phyloP scores from a whole-genome alignment of 1,140 invertebrate genomes.

The Zeugodacus cucurbitae region DNA sequence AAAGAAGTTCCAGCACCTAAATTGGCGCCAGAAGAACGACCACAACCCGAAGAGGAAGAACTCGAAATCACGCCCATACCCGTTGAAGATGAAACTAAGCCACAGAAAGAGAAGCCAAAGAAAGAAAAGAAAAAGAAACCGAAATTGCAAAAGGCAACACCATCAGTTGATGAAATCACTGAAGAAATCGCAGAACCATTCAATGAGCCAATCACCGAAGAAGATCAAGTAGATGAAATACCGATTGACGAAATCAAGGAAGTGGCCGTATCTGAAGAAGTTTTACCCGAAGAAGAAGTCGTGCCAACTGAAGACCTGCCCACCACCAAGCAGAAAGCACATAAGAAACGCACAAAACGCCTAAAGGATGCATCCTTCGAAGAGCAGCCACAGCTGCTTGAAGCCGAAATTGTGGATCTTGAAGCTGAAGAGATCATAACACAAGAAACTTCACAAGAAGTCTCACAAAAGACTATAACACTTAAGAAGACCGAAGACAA shows the following conservation, averaged over 20 bases:
- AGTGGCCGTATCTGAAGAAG: conserved; percentile 59
- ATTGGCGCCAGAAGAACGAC: conserved; percentile 55
- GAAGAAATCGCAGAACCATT: conserved; percentile 60
- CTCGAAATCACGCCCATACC: conserved; percentile 54
- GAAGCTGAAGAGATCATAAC: conserved; percentile 50
- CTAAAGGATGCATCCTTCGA: conserved; percentile 59
- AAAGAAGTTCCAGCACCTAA: conserved; percentile 60
- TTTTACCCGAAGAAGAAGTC: conserved; percentile 57
- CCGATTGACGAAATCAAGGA: conserved; percentile 59
- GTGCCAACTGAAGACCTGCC: conserved; percentile 52
- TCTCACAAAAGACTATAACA: conserved; percentile 64
- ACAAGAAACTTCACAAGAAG: conserved; percentile 62
- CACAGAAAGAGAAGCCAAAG: conserved; percentile 56
- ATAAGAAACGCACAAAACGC: conserved; percentile 62
- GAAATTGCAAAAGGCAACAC: conserved; percentile 59
- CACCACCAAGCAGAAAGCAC: conserved; percentile 58
- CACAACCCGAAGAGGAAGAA: conserved; percentile 53
- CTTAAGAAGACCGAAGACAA: conserved; percentile 63
- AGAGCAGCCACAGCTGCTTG: conserved; percentile 58
- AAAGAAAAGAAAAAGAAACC: conserved; percentile 63
- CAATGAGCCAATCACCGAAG: conserved; percentile 63
- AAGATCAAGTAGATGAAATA: conserved; percentile 62
- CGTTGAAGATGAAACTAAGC: conserved; percentile 52
- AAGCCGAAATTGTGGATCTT: conserved; percentile 58
- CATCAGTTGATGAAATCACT: conserved; percentile 59